Evolutionary conservation across 2,113 vertebrate genomes (phyloP).

Genomic region (Pomatostomus ruficeps): DNA sequence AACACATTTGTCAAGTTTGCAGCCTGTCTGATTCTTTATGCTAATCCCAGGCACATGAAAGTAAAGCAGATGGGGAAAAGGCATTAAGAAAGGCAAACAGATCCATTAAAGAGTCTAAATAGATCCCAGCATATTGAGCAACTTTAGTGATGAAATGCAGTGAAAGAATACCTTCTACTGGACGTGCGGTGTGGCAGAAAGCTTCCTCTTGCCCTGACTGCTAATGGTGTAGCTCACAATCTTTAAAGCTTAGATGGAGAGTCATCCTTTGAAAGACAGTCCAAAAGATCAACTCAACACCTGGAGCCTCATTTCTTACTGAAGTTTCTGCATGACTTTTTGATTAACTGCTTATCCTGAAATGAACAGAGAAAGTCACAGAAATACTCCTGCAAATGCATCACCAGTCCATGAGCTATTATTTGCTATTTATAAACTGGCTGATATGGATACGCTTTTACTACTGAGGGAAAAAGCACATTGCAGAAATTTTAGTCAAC

Average conservation of each 20-base stretch:
- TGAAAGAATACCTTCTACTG: background rate
- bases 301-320: background rate
- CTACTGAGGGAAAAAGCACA: background rate
- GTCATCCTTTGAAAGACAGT: background rate
- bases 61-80: slow-evolving; percentile 70
- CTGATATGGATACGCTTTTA: slow-evolving; percentile 48
- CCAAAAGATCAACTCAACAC: background rate
- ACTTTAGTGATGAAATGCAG: slow-evolving; percentile 15
- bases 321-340: slow-evolving; percentile 29
- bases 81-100: slow-evolving; percentile 52
- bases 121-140: slow-evolving; percentile 31
- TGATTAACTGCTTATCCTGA: slow-evolving; percentile 41
- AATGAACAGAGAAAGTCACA: slow-evolving; percentile 63
- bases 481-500: slow-evolving; percentile 4
- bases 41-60: slow-evolving; percentile 71
- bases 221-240: background rate
- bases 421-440: slow-evolving; percentile 70
- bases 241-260: background rate
- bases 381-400: slow-evolving; percentile 66
- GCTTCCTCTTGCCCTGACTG: background rate
- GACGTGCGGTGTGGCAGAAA: background rate
- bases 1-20: slow-evolving; percentile 70
- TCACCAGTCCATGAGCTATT: slow-evolving; percentile 64
- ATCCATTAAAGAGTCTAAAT: slow-evolving; percentile 50
- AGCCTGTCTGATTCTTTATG: slow-evolving; percentile 69